A percentile compares a stretch with the other conserved stretches of the same genome.
phyloP scores from a whole-genome alignment of 2,113 vertebrate genomes.

The Pseudorhombus dupliciocellatus region DNA sequence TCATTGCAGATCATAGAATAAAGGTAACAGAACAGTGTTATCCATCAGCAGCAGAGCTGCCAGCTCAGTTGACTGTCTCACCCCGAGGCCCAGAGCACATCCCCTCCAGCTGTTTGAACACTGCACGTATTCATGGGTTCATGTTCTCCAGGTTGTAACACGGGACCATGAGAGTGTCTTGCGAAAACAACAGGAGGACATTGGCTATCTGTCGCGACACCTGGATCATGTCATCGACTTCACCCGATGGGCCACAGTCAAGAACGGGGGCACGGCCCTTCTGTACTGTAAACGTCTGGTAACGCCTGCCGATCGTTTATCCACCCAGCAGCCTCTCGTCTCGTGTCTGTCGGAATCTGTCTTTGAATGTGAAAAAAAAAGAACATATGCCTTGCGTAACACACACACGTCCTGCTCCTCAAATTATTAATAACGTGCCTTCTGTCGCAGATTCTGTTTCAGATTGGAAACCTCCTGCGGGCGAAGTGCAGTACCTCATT shows the following conservation, averaged over 20 bases:
- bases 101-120: conserved; percentile 26
- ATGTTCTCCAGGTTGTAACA: conserved; percentile 81
- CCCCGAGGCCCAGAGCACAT: conserved; percentile 31
- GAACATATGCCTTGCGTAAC: conserved; percentile 42
- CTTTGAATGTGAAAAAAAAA: conserved; percentile 16
- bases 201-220: conserved; percentile 89
- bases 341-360: background rate
- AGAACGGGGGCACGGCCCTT: conserved; percentile 85
- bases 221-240: conserved; percentile 94
- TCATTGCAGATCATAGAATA: too few relatives aligned
- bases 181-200: conserved; percentile 91
- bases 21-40: background rate
- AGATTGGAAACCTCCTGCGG: conserved; percentile 79
- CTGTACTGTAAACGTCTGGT: conserved; percentile 77
- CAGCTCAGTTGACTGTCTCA: conserved; percentile 3
- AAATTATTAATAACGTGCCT: conserved; percentile 53
- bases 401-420: conserved; percentile 7
- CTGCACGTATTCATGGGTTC: conserved; percentile 31
- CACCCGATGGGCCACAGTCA: conserved; percentile 92
- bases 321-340: background rate
- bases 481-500: conserved; percentile 77
- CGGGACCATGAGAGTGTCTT: conserved; percentile 91
- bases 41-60: conserved; percentile 16
- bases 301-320: conserved; percentile 26
- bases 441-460: conserved; percentile 78